A percentile compares a stretch with the other conserved stretches of the same genome.
Conservation (phyloP, 2,113 vertebrate species). For the Nyctibius bracteatus region DNA sequence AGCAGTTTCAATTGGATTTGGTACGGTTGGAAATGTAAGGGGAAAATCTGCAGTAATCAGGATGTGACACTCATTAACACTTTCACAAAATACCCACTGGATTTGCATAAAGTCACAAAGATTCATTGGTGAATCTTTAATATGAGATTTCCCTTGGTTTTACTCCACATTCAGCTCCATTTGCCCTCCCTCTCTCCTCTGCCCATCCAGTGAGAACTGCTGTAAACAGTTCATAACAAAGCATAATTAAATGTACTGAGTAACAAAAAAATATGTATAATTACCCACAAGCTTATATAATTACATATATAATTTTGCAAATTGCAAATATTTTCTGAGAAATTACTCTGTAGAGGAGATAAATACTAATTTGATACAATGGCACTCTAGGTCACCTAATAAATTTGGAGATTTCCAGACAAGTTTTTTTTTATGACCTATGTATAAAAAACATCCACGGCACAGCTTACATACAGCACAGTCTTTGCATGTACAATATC, state of each 20-base stretch:
- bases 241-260: conserved; percentile 51
- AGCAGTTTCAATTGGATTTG: conserved; percentile 40
- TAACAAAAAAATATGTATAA: conserved; percentile 59
- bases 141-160: conserved; percentile 38
- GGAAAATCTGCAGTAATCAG: conserved; percentile 40
- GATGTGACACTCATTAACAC: conserved; percentile 52
- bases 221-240: conserved; percentile 51
- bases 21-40: background rate
- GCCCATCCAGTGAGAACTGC: background rate
- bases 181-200: background rate
- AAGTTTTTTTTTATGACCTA: background rate
- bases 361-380: background rate
- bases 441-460: background rate
- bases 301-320: conserved; percentile 28
- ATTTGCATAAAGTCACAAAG: conserved; percentile 47
- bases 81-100: conserved; percentile 33
- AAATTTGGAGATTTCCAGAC: conserved; percentile 22
- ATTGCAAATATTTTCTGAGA: conserved; percentile 15
- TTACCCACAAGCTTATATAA: conserved; percentile 51
- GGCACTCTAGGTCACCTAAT: conserved; percentile 19
- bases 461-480: background rate
- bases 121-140: conserved; percentile 9
- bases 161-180: conserved; percentile 17
- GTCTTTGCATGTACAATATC: background rate
- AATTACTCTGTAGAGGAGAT: background rate